Base-by-base conservation (phyloP, 2,797 vertebrate genomes). In the Neomorphus geoffroyi region DNA sequence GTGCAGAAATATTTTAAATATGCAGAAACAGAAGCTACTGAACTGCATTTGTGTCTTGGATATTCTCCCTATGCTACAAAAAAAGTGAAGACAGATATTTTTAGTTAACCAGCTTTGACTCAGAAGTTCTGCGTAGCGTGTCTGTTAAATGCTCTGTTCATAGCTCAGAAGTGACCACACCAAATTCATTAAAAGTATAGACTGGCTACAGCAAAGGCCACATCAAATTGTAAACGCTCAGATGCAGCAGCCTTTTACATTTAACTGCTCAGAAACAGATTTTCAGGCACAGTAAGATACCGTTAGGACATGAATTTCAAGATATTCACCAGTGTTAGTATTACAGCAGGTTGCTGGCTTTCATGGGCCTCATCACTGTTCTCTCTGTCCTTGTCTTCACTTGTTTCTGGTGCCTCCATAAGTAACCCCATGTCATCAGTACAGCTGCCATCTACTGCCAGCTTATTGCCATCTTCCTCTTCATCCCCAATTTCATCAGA, bases 321-420 rank as follows among this genome's bases (percentile, higher is more conserved):
- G 77, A 72, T 78, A 92, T 13, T 97, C 96, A 98, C 98, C 97
- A 98, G 95, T 15, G 91, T 96, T 24, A 96, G 96, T 15, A 56
- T 23, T 43, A 79, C 53, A 13, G 91, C 3, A 39, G 89, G 57
- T n/a, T 65, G 91, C 64, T 91, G 96, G 32, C 54, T 80, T 66
- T 79, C 66, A 4, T 7, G 46, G 73, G 72, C 82, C 53, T 90
- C 60, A 32, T 50, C n/a, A 3, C 46, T 65, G 32, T 73, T 92
- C 61, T 71, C 91, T 80, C 77, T 66, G 23, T 61, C 74, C 22
- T 87, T 39, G 26, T 78, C 96, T 82, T 96, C 79, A 4, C 66
- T 72, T 4, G 17, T 54, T 65, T 84, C 74, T n/a, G 78, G 61
- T 18, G 80, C 23, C 6, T 80, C 15, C 8, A 7, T 3, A 18